A percentile compares a stretch with the other conserved stretches of the same genome.
Conservation (phyloP, 2,888 invertebrate species). For the Melipona beecheii region DNA sequence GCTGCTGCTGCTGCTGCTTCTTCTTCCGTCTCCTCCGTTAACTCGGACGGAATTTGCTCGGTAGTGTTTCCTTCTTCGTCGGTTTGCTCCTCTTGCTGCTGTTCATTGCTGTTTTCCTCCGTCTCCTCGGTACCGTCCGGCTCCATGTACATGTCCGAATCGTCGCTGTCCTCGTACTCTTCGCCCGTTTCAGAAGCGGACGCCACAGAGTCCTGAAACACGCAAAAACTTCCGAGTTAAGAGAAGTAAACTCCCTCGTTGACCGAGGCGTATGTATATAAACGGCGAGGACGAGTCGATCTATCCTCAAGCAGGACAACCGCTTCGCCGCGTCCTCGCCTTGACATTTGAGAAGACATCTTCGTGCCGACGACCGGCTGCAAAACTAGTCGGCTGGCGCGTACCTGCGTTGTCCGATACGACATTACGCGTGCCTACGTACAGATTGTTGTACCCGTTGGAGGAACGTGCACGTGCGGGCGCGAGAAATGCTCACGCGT, state of each 20-base stretch:
- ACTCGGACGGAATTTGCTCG: constrained; percentile 22
- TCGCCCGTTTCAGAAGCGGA: constrained; percentile 77
- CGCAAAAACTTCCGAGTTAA: background rate
- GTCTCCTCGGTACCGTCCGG: constrained; percentile 77
- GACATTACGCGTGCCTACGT: constrained; percentile 21
- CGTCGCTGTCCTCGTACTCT: constrained; percentile 83
- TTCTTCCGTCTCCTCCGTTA: background rate
- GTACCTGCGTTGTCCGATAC: constrained; percentile 21
- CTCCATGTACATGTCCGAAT: constrained; percentile 84
- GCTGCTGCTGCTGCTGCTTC: background rate
- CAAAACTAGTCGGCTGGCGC: constrained; percentile 62
- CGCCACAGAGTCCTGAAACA: constrained; percentile 79
- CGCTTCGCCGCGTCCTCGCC: constrained; percentile 67
- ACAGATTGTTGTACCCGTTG: constrained; percentile 25
- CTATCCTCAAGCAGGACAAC: constrained; percentile 37
- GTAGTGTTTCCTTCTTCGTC: background rate
- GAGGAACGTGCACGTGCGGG: constrained; percentile 56
- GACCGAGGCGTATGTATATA: constrained; percentile 33
- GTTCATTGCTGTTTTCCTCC: background rate
- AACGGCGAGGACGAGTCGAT: constrained; percentile 32
- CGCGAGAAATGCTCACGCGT: constrained; percentile 59
- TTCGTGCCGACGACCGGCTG: constrained; percentile 69
- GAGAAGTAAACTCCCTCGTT: too few species aligned
- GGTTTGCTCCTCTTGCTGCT: background rate
- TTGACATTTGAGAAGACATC: constrained; percentile 78